These are phyloP conservation scores for Entomyzon cyanotis DNA, from an alignment of 2,113 vertebrate genomes.

Conservation along the genomic window DNA sequence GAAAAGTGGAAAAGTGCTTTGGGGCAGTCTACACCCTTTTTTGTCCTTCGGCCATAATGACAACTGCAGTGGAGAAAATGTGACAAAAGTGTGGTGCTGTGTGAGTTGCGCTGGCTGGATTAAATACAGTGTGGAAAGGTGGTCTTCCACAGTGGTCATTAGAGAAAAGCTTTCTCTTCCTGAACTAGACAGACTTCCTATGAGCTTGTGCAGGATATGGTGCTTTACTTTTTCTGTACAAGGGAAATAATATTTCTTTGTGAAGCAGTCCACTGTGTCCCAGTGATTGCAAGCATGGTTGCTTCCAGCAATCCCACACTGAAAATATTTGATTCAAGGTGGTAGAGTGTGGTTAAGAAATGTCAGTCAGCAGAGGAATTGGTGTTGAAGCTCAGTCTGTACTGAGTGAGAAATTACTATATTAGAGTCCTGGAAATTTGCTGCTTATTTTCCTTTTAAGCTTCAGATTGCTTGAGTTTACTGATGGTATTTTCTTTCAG, in stretches of 20 bases:
- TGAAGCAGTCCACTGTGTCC: background rate
- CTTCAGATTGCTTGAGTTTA: background rate
- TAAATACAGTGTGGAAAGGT: background rate
- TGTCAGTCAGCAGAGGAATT: background rate
- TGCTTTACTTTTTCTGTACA: background rate
- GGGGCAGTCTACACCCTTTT: slow-evolving; percentile 15
- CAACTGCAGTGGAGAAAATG: background rate
- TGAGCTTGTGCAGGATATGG: background rate
- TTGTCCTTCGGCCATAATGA: background rate
- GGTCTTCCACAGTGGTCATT: background rate
- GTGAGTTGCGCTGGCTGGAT: background rate
- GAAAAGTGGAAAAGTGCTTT: slow-evolving; percentile 17
- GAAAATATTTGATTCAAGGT: background rate
- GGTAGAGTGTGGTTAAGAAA: background rate
- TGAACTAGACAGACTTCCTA: background rate
- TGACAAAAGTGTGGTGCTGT: background rate
- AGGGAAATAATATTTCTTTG: background rate
- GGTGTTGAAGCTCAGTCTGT: background rate
- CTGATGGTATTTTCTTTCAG: background rate
- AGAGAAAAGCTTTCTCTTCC: background rate
- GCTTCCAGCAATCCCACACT: background rate
- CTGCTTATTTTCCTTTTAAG: background rate
- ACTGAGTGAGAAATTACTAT: background rate
- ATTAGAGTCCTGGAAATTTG: background rate
- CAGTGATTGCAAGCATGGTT: background rate